A percentile compares a stretch with the other conserved stretches of the same genome.
phyloP scores from a whole-genome alignment of 1,140 invertebrate species.

The Melitaea cinxia region DNA sequence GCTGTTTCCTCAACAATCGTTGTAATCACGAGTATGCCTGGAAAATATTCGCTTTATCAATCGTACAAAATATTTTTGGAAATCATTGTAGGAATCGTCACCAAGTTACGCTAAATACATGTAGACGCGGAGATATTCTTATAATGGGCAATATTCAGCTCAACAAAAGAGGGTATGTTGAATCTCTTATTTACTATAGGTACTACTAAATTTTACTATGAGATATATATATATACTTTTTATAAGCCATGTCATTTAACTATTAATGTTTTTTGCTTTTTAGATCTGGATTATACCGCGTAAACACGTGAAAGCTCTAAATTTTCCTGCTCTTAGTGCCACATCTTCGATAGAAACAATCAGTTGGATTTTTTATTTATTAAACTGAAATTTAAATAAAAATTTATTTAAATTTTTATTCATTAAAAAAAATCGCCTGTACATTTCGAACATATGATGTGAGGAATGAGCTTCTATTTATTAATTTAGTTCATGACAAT shows the following conservation, averaged over 20 bases:
- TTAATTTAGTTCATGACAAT: no score
- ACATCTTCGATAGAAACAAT: no score
- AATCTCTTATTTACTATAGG: neutral
- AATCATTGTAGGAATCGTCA: conserved; percentile 40
- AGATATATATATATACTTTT: no score
- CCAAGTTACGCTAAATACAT: conserved; percentile 47
- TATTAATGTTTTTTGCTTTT: conserved; percentile 35
- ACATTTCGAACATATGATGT: no score
- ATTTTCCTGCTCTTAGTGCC: no score
- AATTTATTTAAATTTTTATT: no score
- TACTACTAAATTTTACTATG: neutral
- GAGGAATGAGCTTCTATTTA: no score
- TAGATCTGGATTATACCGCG: conserved; percentile 59
- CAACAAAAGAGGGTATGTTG: conserved; percentile 46
- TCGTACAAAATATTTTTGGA: conserved; percentile 37
- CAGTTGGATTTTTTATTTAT: no score
- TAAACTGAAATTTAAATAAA: no score
- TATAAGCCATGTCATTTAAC: no score
- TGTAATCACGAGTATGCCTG: conserved; percentile 63
- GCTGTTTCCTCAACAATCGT: conserved; percentile 75
- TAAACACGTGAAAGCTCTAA: no score
- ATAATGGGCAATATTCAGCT: conserved; percentile 45
- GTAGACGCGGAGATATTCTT: conserved; percentile 39
- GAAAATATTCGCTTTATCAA: conserved; percentile 54
- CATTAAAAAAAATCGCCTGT: no score